Base-by-base conservation (phyloP, 1,140 invertebrate genomes). In the Akabosia matsudoensis region DNA sequence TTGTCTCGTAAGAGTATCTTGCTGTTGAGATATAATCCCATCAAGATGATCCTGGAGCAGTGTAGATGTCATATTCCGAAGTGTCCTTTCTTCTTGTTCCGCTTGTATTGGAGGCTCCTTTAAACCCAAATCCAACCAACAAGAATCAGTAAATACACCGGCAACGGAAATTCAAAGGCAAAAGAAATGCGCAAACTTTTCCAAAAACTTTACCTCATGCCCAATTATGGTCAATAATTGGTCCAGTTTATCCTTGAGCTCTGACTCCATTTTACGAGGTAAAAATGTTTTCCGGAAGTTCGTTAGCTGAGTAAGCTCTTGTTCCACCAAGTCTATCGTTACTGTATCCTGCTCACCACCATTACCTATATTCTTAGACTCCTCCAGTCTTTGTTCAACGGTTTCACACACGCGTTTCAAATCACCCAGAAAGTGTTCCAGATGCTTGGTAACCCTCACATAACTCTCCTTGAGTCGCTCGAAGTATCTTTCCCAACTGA, bases 41-140 rank as follows among this genome's bases (percentile, higher is more conserved):
- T 88, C 86, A 91, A 91, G 22, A 82, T 81, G 1, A 26, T 71
- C 72, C 33, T 70, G 76, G 10, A 52, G 54, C 1, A 78, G 84
- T 82, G 85, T 82, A 31, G 84, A 82, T 74, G 92, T 84, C 16
- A 90, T 84, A 80, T 88, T 85, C 76, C 90, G 87, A 16, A 95
- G 86, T 82, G 90, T 90, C 77, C 90, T 87, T 52, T 90, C 89
- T 82, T 95, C 93, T 80, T 89, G 87, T 78, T 88, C 87, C 24
- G 88, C 90, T 73, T 89, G 88, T 54, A 88, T 87, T 34, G 87
- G 80, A 30, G 91, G 92, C 84, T 93, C 92, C 88, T 93, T 85
- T 28, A 84, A 84, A 79, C 37, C n/a, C n/a, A n/a, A n/a, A n/a
- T n/a, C n/a, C n/a, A n/a, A n/a, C n/a, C n/a, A n/a, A n/a, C n/a